These are phyloP conservation scores for Sphaerophoria rueppellii DNA, from an alignment of 2,888 invertebrate species.

Conservation along the genomic window DNA sequence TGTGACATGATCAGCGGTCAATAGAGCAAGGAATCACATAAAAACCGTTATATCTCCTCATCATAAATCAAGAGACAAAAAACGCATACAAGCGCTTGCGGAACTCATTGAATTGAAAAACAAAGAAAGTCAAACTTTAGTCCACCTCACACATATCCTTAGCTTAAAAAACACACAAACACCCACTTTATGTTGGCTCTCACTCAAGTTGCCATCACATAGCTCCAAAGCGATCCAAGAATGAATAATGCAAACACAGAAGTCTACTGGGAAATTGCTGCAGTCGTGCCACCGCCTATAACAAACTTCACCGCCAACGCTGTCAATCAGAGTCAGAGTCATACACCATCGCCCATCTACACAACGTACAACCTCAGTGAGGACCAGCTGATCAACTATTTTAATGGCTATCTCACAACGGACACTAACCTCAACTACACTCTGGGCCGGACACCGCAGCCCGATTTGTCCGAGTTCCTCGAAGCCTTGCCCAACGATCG, in stretches of 20 bases:
- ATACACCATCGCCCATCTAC: constrained; percentile 76
- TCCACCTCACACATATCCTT: constrained; percentile 57
- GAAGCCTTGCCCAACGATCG: constrained; percentile 86
- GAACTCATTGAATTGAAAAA: constrained; percentile 26
- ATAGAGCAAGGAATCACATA: constrained; percentile 48
- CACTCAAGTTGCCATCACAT: constrained; percentile 40
- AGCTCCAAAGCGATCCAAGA: constrained; percentile 74
- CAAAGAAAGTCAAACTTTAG: constrained; percentile 35
- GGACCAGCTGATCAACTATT: constrained; percentile 79
- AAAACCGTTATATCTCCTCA: constrained; percentile 25
- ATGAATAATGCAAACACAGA: constrained; percentile 79
- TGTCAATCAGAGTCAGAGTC: constrained; percentile 43
- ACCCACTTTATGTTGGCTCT: constrained; percentile 57
- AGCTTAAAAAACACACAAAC: constrained; percentile 17
- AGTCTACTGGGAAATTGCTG: constrained; percentile 76
- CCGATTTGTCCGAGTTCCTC: constrained; percentile 80
- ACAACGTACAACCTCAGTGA: constrained; percentile 81
- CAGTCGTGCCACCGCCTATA: constrained; percentile 74
- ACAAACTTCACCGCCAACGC: constrained; percentile 44
- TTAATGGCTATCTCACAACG: constrained; percentile 77
- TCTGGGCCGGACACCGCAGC: constrained; percentile 77
- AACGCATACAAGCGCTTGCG: constrained; percentile 11
- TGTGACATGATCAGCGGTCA: constrained; percentile 71
- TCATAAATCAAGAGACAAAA: constrained; percentile 4
- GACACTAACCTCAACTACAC: constrained; percentile 58